Base-by-base conservation (phyloP, 1,140 invertebrate species). In the Frieseomelitta varia region DNA sequence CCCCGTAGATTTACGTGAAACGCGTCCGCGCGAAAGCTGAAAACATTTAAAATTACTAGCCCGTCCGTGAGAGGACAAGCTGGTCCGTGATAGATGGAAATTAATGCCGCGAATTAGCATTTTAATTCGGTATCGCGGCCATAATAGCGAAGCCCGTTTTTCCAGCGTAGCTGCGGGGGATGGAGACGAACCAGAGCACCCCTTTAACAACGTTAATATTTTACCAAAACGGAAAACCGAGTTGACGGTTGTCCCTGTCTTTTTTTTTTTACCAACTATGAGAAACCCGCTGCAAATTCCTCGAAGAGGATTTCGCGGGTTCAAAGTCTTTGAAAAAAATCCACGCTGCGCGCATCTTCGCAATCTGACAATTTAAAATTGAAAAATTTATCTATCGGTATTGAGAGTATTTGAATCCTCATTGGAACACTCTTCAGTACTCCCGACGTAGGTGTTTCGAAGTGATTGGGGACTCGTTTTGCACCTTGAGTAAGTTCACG, bases 41-140 rank as follows among this genome's bases (percentile, higher is more conserved):
- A 87, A 81, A 80, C 75, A 84, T 88, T 87, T 88, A 81, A 85
- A 79, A 71, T 78, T 85, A 87, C 63, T 81, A 75, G 67, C 63
- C 79, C 58, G 34, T 17, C 27, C 55, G 73, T 72, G 63, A 81
- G 63, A 27, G 75, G 34, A 77, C 76, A 88, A 75, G 68, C 68
- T 34, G 68, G 65, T 53, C 69, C 79, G 51, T 87, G 90, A 91
- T 90, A 77, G 79, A 90, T 91, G 91, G 81, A 91, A 92, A 91
- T 92, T 88, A 91, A 92, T 92, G 89, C 90, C 68, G 34, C n/a
- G 82, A 87, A 92, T 92, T 92, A 91, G 85, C 91, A 91, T 91
- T 91, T 91, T 91, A 91, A 91, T 91, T 91, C 81, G 87, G 86
- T 90, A 88, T 91, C 89, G 84, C 79, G 63, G 72, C 78, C 78